Evolutionary conservation across 2,113 vertebrate species (phyloP).

Genomic region (Lepus americanus): DNA sequence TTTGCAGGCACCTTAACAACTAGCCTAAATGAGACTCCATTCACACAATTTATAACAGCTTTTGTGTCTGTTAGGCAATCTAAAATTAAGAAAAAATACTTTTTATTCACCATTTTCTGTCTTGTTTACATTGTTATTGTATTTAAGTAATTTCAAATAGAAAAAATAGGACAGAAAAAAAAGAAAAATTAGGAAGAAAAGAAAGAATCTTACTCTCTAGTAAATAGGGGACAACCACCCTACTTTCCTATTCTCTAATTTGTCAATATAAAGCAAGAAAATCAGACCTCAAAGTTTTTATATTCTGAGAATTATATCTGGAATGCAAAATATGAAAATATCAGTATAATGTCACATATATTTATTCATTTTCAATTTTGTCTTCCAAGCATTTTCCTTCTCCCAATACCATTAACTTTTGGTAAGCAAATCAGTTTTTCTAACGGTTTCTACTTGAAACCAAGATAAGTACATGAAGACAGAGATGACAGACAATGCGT

Average conservation of each 20-base stretch:
- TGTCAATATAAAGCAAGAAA: neutral
- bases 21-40: no score
- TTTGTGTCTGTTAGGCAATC: neutral
- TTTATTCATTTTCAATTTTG: neutral
- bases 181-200: neutral
- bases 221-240: neutral
- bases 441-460: neutral
- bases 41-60: neutral
- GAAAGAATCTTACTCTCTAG: neutral
- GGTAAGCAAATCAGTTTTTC: neutral
- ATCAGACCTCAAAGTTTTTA: neutral
- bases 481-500: neutral
- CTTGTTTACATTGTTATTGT: neutral
- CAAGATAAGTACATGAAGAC: neutral
- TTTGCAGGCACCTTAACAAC: no score
- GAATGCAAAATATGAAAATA: neutral
- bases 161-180: neutral
- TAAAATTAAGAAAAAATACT: neutral
- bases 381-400: neutral
- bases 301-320: neutral
- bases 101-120: neutral
- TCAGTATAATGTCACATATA: neutral
- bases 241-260: neutral
- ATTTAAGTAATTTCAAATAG: neutral
- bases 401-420: neutral